phyloP scores from a whole-genome alignment of 2,888 invertebrate species.

The Rosalia funebris region DNA sequence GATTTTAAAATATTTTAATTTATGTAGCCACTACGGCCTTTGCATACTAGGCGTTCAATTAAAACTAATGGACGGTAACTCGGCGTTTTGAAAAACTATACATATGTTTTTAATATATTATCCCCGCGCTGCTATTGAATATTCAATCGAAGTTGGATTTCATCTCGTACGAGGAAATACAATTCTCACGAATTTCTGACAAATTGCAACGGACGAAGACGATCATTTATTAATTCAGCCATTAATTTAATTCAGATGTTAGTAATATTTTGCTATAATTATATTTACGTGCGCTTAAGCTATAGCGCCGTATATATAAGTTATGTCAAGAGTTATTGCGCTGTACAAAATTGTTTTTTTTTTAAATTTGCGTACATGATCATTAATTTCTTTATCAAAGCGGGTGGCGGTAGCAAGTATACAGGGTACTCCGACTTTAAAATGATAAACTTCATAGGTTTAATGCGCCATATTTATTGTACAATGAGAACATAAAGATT shows the following conservation, averaged over 20 bases:
- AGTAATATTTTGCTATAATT: slow-evolving; percentile 18
- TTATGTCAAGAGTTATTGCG: slow-evolving; percentile 24
- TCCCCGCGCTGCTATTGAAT: neutral
- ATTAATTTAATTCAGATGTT: neutral
- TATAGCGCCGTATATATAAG: slow-evolving; percentile 24
- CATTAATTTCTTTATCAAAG: slow-evolving; percentile 24
- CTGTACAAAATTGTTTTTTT: slow-evolving; percentile 13
- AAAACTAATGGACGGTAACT: slow-evolving; percentile 4
- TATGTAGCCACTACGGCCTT: slow-evolving; percentile 21
- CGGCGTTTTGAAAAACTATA: neutral
- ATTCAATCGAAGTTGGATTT: neutral
- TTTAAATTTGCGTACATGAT: slow-evolving; percentile 21
- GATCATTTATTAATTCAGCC: neutral
- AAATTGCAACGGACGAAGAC: neutral
- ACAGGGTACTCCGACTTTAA: too few relatives aligned
- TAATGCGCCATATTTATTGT: too few relatives aligned
- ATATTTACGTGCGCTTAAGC: slow-evolving; percentile 18
- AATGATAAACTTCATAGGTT: too few relatives aligned
- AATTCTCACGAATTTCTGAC: neutral
- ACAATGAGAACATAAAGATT: too few relatives aligned
- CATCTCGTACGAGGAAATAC: neutral
- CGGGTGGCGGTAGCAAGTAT: slow-evolving; percentile 22
- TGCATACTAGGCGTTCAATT: slow-evolving; percentile 7
- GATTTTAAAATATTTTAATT: slow-evolving; percentile 42
- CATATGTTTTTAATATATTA: neutral